Evolutionary conservation across 2,113 vertebrate species (phyloP).

Genomic region (Aythya baeri): DNA sequence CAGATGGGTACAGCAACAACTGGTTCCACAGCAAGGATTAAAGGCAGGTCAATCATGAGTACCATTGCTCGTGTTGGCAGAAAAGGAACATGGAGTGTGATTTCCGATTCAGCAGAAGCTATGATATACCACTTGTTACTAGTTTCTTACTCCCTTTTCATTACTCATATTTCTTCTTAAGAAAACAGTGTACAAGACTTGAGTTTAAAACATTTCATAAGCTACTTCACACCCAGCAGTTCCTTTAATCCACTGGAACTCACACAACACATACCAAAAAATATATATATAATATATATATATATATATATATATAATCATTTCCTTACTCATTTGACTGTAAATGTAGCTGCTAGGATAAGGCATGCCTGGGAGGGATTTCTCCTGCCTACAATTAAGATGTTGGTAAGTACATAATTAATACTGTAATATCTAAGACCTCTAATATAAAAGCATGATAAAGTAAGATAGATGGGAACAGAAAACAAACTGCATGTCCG

Average conservation of each 20-base stretch:
- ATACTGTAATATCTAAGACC: not conserved
- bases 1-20: not conserved
- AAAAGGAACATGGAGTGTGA: not conserved
- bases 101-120: not conserved
- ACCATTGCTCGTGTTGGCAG: not conserved
- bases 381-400: not conserved
- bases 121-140: not conserved
- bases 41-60: not conserved
- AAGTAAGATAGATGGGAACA: not conserved
- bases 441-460: not conserved
- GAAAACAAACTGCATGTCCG: not conserved
- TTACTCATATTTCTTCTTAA: not conserved
- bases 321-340: not conserved
- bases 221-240: not conserved
- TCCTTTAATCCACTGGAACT: not conserved
- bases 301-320: not conserved
- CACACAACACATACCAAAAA: not conserved
- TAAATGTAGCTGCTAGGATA: not conserved
- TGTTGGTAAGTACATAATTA: not conserved
- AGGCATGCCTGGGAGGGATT: not conserved
- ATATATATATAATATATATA: no score
- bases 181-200: not conserved
- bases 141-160: not conserved
- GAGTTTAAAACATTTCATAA: constrained; percentile 17
- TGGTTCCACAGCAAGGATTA: not conserved